Percentiles rank a stretch among this genome's conserved stretches.
Conservation (phyloP, 2,888 invertebrate species). For the Amphipyra berbera region DNA sequence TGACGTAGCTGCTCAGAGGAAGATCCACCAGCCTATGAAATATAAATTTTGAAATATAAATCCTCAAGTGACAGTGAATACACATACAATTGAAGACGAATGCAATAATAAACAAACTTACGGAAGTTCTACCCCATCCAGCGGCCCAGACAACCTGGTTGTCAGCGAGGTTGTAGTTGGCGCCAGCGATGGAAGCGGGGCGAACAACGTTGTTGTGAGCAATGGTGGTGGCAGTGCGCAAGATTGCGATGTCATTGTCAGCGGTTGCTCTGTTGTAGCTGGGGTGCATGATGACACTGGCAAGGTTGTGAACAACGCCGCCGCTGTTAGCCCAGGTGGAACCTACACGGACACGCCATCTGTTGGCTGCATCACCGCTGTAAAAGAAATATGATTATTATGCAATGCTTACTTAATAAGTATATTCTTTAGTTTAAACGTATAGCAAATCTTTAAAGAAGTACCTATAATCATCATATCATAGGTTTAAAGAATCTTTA, state of each 20-base stretch:
- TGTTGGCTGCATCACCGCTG: slow-evolving; percentile 53
- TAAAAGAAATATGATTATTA: slow-evolving; percentile 1
- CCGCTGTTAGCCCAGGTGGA: slow-evolving; percentile 65
- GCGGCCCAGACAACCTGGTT: slow-evolving; percentile 69
- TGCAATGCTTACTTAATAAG: too few relatives aligned
- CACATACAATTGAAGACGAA: too few relatives aligned
- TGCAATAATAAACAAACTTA: slow-evolving; percentile 51
- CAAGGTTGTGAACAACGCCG: slow-evolving; percentile 56
- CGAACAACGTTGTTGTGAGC: slow-evolving; percentile 46
- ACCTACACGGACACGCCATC: slow-evolving; percentile 64
- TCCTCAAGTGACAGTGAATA: too few relatives aligned
- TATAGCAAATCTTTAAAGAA: too few relatives aligned
- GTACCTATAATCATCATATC: too few relatives aligned
- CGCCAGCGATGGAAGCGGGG: slow-evolving; percentile 65
- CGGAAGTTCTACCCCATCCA: slow-evolving; percentile 71
- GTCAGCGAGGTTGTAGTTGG: slow-evolving; percentile 66
- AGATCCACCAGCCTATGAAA: slow-evolving; percentile 25
- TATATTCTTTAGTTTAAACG: too few relatives aligned
- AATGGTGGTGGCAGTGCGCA: slow-evolving; percentile 55
- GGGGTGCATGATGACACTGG: slow-evolving; percentile 54
- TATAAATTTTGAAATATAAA: not conserved
- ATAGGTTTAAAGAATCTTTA: too few relatives aligned
- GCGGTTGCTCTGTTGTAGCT: slow-evolving; percentile 44
- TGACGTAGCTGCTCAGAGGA: slow-evolving; percentile 65
- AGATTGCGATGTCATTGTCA: slow-evolving; percentile 66